These are phyloP conservation scores for Lamprotornis superbus DNA, from an alignment of 2,113 vertebrate species.

Conservation along the genomic window DNA sequence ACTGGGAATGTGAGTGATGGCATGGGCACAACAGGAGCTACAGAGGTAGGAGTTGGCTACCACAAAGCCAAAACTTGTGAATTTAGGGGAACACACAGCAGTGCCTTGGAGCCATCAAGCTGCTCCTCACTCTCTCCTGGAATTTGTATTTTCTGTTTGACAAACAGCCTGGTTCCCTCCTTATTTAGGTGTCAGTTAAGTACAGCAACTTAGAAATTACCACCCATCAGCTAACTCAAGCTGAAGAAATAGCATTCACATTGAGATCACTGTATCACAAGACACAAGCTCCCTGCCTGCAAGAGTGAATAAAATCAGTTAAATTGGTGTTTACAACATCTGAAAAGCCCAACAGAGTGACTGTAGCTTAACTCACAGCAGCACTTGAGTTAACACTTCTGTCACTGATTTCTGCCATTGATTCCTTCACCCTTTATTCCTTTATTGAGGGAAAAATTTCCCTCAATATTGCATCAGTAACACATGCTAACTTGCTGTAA, in stretches of 20 bases:
- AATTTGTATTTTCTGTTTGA: conserved; percentile 26
- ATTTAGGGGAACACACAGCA: not conserved
- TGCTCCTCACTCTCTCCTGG: not conserved
- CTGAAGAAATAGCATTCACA: not conserved
- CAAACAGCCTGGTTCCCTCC: not conserved
- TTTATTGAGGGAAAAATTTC: not conserved
- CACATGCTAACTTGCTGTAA: not conserved
- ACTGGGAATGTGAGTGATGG: fast-evolving
- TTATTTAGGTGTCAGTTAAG: not conserved
- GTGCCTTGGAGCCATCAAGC: not conserved
- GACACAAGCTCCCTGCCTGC: not conserved
- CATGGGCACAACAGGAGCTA: not conserved
- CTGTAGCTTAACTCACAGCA: not conserved
- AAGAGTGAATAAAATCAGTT: not conserved
- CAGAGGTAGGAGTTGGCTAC: not conserved
- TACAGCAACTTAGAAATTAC: not conserved
- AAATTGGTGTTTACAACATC: not conserved
- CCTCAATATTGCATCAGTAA: not conserved
- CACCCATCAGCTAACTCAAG: not conserved
- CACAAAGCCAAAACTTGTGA: not conserved
- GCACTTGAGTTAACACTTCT: not conserved
- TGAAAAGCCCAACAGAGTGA: not conserved
- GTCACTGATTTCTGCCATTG: not conserved
- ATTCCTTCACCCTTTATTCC: not conserved
- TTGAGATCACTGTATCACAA: not conserved